Evolutionary conservation across 1,140 invertebrate species (phyloP).

Genomic region (Drosophila malerkotliana): DNA sequence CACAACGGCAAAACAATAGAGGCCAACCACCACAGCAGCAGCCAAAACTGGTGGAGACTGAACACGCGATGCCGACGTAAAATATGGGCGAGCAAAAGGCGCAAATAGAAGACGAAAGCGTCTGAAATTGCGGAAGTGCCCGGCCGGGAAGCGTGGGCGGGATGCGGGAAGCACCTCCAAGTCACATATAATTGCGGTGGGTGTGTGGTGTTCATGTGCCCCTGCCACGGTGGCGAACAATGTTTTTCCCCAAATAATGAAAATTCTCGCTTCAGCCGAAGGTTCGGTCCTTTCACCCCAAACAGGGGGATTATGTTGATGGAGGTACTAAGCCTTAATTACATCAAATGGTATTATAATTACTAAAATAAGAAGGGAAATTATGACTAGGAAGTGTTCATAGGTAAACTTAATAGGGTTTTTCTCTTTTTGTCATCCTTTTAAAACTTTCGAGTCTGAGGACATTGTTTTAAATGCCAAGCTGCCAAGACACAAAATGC

Average conservation of each 20-base stretch:
- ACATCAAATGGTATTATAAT: slow-evolving; percentile 28
- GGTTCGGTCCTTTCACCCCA: slow-evolving; percentile 20
- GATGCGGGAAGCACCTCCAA: slow-evolving; percentile 17
- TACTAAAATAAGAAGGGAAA: background rate
- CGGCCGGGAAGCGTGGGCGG: background rate
- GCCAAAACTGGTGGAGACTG: slow-evolving; percentile 6
- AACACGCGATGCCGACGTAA: slow-evolving; percentile 44
- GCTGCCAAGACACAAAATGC: slow-evolving; percentile 25
- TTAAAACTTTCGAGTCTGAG: background rate
- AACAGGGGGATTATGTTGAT: slow-evolving; percentile 35
- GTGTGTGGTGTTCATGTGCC: slow-evolving; percentile 33
- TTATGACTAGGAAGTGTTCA: background rate
- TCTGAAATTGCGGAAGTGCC: slow-evolving; percentile 68
- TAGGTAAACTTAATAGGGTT: too few relatives aligned
- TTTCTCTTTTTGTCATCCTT: background rate
- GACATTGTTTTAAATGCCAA: slow-evolving; percentile 32
- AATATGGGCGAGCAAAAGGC: slow-evolving; percentile 67
- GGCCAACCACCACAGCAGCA: slow-evolving; percentile 15
- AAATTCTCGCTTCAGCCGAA: slow-evolving; percentile 11
- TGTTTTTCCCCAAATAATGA: slow-evolving; percentile 28
- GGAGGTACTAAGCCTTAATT: slow-evolving; percentile 32
- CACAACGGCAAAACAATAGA: slow-evolving; percentile 17
- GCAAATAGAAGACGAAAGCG: slow-evolving; percentile 65
- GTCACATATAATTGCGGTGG: slow-evolving; percentile 30
- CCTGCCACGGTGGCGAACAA: slow-evolving; percentile 24